phyloP scores from a whole-genome alignment of 1,140 invertebrate species.

The Meloidogyne exigua region DNA sequence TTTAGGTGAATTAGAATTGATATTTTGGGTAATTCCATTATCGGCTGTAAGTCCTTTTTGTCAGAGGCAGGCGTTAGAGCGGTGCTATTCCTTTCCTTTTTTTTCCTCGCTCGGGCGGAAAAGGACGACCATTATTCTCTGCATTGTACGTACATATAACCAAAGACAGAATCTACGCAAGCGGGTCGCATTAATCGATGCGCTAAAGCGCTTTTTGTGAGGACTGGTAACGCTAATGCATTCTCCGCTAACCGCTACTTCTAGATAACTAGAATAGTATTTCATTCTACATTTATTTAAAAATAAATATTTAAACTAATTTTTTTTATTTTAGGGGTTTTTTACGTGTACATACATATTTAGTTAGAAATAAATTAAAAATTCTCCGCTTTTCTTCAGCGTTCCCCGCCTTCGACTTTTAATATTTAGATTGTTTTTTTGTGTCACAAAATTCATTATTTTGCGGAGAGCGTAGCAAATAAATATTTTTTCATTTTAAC shows the following conservation, averaged over 20 bases:
- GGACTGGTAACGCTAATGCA: too few species aligned
- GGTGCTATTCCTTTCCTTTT: not conserved
- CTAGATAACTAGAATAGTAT: too few species aligned
- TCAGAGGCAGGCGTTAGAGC: not conserved
- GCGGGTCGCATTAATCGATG: not conserved
- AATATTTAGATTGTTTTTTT: not conserved
- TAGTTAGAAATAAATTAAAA: too few species aligned
- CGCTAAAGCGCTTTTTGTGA: not conserved
- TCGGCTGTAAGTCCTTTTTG: not conserved
- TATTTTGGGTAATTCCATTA: not conserved
- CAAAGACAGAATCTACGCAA: not conserved
- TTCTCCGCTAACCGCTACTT: too few species aligned
- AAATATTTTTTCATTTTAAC: not conserved
- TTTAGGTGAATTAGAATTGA: too few species aligned
- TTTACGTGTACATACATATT: too few species aligned
- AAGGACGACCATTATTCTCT: not conserved
- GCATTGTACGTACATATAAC: not conserved
- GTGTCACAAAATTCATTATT: not conserved
- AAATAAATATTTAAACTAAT: too few species aligned
- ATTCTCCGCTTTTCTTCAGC: not conserved
- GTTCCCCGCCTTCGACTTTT: slow-evolving; percentile 8
- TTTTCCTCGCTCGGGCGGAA: not conserved
- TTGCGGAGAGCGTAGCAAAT: slow-evolving; percentile 1
- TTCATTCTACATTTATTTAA: too few species aligned
- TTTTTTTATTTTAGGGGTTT: too few species aligned